phyloP scores from a whole-genome alignment of 2,797 vertebrate genomes.

The Lacerta agilis region DNA sequence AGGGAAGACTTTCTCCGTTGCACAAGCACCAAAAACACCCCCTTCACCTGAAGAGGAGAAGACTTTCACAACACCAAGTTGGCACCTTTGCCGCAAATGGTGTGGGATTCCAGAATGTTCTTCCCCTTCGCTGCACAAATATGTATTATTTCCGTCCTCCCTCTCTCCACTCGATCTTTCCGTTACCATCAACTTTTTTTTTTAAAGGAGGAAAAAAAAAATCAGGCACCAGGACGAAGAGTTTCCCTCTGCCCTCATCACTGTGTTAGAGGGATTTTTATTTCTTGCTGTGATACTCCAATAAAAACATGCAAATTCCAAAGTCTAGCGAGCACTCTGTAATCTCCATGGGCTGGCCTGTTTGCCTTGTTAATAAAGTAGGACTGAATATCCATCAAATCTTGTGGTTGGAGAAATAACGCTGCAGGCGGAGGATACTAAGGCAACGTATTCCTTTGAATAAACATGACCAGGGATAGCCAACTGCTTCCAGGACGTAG shows the following conservation, averaged over 20 bases:
- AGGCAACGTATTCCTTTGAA: too few relatives aligned
- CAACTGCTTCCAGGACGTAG: too few relatives aligned
- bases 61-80: neutral
- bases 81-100: neutral
- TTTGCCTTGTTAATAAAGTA: neutral
- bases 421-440: too few relatives aligned
- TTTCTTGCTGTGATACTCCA: constrained; percentile 23
- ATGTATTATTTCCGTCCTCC: constrained; percentile 7
- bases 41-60: neutral
- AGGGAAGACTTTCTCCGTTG: neutral
- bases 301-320: constrained; percentile 20
- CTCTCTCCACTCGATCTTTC: neutral
- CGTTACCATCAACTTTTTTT: neutral
- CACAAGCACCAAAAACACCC: neutral
- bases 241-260: neutral
- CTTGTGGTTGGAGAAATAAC: too few relatives aligned
- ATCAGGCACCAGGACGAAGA: neutral
- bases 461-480: too few relatives aligned
- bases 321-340: neutral
- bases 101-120: neutral
- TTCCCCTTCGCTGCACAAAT: neutral
- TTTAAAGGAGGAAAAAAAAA: neutral
- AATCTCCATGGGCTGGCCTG: neutral
- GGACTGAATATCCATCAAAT: too few relatives aligned
- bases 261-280: neutral